Evolutionary conservation across 2,888 invertebrate species (phyloP), one percentile per base, ranked within the genome.

Genomic region (Loripinus fragilis): DNA sequence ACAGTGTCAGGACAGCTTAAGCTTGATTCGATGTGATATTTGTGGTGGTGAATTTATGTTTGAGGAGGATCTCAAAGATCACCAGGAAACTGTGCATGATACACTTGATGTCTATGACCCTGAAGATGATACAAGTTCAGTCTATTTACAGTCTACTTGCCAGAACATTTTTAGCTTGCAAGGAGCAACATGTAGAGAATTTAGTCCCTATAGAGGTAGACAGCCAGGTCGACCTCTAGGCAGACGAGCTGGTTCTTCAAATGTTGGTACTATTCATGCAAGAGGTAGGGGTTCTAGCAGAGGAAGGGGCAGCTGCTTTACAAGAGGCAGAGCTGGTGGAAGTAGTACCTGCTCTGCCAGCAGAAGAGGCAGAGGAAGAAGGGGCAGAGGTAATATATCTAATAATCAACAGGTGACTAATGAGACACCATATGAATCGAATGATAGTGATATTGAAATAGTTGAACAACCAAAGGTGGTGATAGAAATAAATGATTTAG

Each of bases 401-500:
- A 60, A 33, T 33, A 33, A 33, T 30, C 10, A 17, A 10, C 25
- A 52, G 3, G 7, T 25, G 52, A 15, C 2, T 17, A 3, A 8
- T 23, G 52, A 23, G 12, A 28, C 30, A 60, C 30, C 33, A 17
- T 60, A 33, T 60, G 60, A 60, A 33, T 60, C 60, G 17, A 45
- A 68, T 68, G 68, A 68, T 23, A 68, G 68, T 68, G 68, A 68
- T 45, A 3, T 60, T 2, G 45, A 55, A 60, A 42, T 64, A 30
- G 33, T 65, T 20, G 73, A 73, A 52, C 42, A 42, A 0, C 73
- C 73, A 20, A 25, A 55, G 33, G 48, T 60, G 35, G 35, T 72
- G 10, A 72, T 69, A 38, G 52, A 45, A 17, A 68, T 73, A 10
- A 42, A 68, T 69, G 72, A 72, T 50, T 48, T 70, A 23, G 64